Base-by-base conservation (phyloP, 2,113 vertebrate genomes). In the Acrocephalus kingi region DNA sequence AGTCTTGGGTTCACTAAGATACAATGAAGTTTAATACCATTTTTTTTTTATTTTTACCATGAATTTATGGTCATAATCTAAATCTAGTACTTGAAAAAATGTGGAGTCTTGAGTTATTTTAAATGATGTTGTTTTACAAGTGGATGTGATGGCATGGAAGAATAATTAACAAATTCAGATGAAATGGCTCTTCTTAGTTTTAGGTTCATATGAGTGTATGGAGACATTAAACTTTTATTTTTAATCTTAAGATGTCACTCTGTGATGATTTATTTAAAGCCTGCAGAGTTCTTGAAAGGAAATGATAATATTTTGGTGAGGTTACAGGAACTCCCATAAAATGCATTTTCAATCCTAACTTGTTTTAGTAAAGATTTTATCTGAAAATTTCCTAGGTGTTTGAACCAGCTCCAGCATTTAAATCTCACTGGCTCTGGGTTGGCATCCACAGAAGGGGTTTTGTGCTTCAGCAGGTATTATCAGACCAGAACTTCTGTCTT, bases 381-480 rank as follows among this genome's bases (percentile, higher is more conserved):
- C 93, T 94, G 71, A 66, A 93, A 93, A 85, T 90, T 94, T 95
- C 68, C 81, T 96, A 95, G 91, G 82, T 96, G 51, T 93, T 97
- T 96, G 93, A 95, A 86, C 52, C 43, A 93, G 33, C 59, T 93
- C 94, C 94, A 96, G 85, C 79, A 93, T 93, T 96, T 95, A 92
- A 96, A 89, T 92, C 73, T 95, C 79, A 56, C 51, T 91, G 94
- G 79, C 64, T 84, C 43, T 74, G 72, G 39, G 46, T 45, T 95
- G 96, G 94, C 92, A 95, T 68, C 66, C 49, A 87, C 39, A 56
- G 62, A 76, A 94, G 83, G 21, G 51, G 62, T 78, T 86, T 84
- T 94, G 76, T 97, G 54, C 72, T 93, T 95, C 79, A 94, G 90
- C 91, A 95, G 95, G 95, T 96, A 95, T 94, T 96, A 95, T 95